A percentile compares a stretch with the other conserved stretches of the same genome.
Conservation (phyloP, 2,113 vertebrate genomes). For the Quiscalus mexicanus region DNA sequence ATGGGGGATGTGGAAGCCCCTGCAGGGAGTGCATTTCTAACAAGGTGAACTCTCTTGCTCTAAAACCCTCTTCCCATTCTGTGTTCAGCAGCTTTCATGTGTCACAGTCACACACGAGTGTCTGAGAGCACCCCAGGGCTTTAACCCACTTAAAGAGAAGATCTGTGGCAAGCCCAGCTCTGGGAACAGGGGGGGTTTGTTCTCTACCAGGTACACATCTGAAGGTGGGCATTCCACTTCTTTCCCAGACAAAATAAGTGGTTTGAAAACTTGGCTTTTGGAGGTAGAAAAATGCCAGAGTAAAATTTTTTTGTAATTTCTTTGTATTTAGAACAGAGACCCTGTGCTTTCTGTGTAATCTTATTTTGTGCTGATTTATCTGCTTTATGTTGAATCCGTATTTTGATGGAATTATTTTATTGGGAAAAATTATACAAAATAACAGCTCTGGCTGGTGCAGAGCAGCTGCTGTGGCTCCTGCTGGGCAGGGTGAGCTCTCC, state of each 20-base stretch:
- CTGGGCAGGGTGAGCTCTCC: rapidly evolving
- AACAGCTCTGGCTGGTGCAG: not conserved
- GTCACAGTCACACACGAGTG: rapidly evolving
- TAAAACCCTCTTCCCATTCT: rapidly evolving
- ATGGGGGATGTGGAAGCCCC: not conserved
- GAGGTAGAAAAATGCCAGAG: not conserved
- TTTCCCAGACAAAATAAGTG: not conserved
- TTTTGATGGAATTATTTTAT: not conserved
- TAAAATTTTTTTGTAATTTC: not conserved
- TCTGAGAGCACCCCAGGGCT: not conserved
- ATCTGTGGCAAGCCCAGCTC: not conserved
- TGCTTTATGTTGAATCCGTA: not conserved
- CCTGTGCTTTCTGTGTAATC: not conserved
- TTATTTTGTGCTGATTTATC: not conserved
- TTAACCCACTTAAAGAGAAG: too few relatives aligned
- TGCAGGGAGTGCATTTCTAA: rapidly evolving
- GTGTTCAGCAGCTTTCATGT: rapidly evolving
- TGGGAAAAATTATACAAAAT: rapidly evolving
- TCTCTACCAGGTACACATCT: rapidly evolving
- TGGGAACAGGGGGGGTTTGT: rapidly evolving
- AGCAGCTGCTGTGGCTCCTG: rapidly evolving
- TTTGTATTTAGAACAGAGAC: not conserved
- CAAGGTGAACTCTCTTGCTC: not conserved
- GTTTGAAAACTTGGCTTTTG: not conserved
- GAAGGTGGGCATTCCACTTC: not conserved